phyloP scores from a whole-genome alignment of 2,888 invertebrate species.

The Eulithis testata region DNA sequence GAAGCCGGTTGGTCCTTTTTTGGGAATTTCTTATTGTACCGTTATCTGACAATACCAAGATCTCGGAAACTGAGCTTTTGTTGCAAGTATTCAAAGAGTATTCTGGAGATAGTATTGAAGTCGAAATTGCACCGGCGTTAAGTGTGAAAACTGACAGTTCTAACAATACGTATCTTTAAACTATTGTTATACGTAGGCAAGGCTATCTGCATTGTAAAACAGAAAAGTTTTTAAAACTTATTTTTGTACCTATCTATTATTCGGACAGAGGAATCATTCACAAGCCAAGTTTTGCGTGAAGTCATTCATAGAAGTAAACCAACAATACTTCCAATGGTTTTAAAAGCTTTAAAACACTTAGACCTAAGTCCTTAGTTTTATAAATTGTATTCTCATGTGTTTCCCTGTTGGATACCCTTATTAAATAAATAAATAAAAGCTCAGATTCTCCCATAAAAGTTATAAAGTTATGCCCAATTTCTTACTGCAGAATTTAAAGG shows the following conservation, averaged over 20 bases:
- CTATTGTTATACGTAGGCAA: slow-evolving; percentile 6
- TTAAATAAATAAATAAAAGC: no score
- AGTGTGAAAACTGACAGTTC: slow-evolving; percentile 26
- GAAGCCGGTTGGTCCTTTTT: slow-evolving; percentile 59
- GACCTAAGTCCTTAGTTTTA: no score
- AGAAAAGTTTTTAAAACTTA: slow-evolving; percentile 6
- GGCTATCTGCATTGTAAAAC: slow-evolving; percentile 13
- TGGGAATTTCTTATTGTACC: slow-evolving; percentile 71
- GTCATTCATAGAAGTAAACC: no score
- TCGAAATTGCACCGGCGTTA: slow-evolving; percentile 22
- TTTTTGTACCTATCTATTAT: neutral
- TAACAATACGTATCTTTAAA: slow-evolving; percentile 13
- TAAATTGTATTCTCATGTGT: no score
- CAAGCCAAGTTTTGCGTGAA: neutral
- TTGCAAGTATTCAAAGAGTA: slow-evolving; percentile 63
- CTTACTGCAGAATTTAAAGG: no score
- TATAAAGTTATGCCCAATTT: no score
- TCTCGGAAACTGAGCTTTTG: slow-evolving; percentile 53
- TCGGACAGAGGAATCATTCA: slow-evolving; percentile 7
- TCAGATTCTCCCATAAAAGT: no score
- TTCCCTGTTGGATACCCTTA: no score
- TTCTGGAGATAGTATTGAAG: slow-evolving; percentile 47
- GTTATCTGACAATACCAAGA: slow-evolving; percentile 53
- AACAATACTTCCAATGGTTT: no score
- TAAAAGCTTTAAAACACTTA: no score